Conservation (phyloP, 2,888 invertebrate genomes). For the Notodonta ziczac region DNA sequence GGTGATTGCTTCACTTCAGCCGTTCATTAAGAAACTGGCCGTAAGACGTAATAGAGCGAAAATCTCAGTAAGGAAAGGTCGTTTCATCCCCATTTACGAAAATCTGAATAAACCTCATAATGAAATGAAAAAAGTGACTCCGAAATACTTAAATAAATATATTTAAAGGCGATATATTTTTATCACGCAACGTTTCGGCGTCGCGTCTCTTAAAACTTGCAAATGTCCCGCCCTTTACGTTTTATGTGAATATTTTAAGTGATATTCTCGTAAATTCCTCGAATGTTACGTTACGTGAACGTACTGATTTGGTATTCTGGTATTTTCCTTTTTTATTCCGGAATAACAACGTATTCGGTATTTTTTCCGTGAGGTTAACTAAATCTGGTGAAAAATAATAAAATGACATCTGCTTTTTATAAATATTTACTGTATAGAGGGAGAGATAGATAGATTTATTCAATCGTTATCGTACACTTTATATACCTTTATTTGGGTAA, state of each 20-base stretch:
- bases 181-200: constrained; percentile 51
- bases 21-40: too few relatives aligned
- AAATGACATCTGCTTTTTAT: too few relatives aligned
- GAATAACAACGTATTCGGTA: neutral
- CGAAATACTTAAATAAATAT: constrained; percentile 40
- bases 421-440: too few relatives aligned
- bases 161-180: constrained; percentile 52
- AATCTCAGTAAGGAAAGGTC: too few relatives aligned
- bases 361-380: too few relatives aligned
- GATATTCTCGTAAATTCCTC: constrained; percentile 63
- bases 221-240: constrained; percentile 45
- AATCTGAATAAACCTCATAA: constrained; percentile 44
- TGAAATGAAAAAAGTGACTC: constrained; percentile 40
- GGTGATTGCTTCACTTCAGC: too few relatives aligned
- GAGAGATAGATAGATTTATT: too few relatives aligned
- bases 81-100: constrained; percentile 15
- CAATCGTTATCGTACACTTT: too few relatives aligned
- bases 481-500: too few relatives aligned
- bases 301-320: constrained; percentile 12
- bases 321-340: neutral
- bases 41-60: too few relatives aligned
- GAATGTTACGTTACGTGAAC: constrained; percentile 58
- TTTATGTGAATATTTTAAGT: constrained; percentile 61
- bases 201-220: constrained; percentile 50
- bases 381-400: too few relatives aligned